Conservation (phyloP, 2,797 vertebrate species). For the Gephyroberyx darwinii region DNA sequence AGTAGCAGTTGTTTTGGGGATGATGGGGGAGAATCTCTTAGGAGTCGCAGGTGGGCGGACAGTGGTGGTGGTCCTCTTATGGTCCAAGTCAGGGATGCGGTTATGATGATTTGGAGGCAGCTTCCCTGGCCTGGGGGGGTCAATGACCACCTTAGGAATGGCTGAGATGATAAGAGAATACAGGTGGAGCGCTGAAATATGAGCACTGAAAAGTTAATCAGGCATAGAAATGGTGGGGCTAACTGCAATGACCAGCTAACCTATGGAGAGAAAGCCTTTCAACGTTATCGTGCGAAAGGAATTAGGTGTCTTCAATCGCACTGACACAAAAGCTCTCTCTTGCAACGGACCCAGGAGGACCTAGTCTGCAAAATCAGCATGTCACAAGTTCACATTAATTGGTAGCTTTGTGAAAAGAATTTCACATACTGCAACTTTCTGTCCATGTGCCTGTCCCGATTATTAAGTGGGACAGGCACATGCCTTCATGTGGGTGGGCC, state of each 20-base stretch:
- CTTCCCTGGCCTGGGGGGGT: constrained; percentile 81
- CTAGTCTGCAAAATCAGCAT: constrained; percentile 11
- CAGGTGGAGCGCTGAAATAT: constrained; percentile 60
- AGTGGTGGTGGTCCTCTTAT: constrained; percentile 79
- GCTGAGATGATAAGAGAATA: constrained; percentile 77
- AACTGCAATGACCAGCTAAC: constrained; percentile 55
- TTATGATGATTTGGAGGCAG: constrained; percentile 79
- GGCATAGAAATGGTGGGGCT: constrained; percentile 49
- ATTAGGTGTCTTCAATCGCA: constrained; percentile 38
- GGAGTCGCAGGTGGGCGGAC: constrained; percentile 70
- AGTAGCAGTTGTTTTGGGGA: constrained; percentile 53
- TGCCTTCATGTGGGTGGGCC: too few relatives aligned
- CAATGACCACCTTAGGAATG: constrained; percentile 86
- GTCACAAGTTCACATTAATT: constrained; percentile 19
- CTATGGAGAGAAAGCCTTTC: constrained; percentile 38
- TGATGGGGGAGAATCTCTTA: constrained; percentile 53
- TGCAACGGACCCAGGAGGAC: constrained; percentile 8
- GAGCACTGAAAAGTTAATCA: constrained; percentile 63
- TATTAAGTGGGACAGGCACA: constrained; percentile 24
- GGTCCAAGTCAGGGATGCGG: constrained; percentile 82
- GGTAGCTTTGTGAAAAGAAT: constrained; percentile 30
- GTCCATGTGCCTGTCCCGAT: constrained; percentile 33
- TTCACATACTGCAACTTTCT: constrained; percentile 18
- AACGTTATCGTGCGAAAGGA: constrained; percentile 54
- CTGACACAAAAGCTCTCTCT: constrained; percentile 32